Base-by-base conservation (phyloP, 2,797 vertebrate genomes). In the Allobates femoralis region DNA sequence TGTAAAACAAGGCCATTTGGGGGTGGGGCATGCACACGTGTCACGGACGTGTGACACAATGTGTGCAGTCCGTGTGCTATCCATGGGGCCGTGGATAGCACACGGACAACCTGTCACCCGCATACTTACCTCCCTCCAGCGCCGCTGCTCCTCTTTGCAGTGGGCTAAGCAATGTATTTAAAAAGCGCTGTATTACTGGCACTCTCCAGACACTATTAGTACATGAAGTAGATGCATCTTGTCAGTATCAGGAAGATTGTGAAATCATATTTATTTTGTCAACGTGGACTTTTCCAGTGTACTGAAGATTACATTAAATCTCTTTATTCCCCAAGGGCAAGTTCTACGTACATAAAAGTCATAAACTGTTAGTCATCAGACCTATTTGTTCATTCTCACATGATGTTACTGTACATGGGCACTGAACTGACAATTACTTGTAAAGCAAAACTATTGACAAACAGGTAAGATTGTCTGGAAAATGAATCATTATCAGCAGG, bases 281-380 rank as follows among this genome's bases (percentile, higher is more conserved):
- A 37, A 37, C 5, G 18, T 21, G 18, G 10, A 69, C 32, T 23
- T 69, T 69, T 69, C 66, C 32, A 37, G 41, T 46, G 41, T 46
- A 46, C 5, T 69, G 19, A 37, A 34, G 66, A 69, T 37, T 69
- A 64, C 4, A 10, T 16, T 67, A 69, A 21, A 37, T 71, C 21
- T 12, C 21, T 71, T 41, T 23, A 41, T 71, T 41, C 16, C 21
- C 30, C 19, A 41, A 71, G 19, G 34, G 12, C 19, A 41, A 14
- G 67, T 41, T 69, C 32, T 37, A 37, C 6, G 64, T 34, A 69
- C 26, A 66, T 23, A 23, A 41, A 21, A 23, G 67, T 41, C 67
- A n/a, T 71, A 71, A 71, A 41, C 3, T 71, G 21, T 71, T 71
- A 71, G 67, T 71, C 67, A 71, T 71, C 18, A 21, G 66, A 30